Evolutionary conservation across 2,797 vertebrate species (phyloP).

Genomic region (Smutsia temminckii): DNA sequence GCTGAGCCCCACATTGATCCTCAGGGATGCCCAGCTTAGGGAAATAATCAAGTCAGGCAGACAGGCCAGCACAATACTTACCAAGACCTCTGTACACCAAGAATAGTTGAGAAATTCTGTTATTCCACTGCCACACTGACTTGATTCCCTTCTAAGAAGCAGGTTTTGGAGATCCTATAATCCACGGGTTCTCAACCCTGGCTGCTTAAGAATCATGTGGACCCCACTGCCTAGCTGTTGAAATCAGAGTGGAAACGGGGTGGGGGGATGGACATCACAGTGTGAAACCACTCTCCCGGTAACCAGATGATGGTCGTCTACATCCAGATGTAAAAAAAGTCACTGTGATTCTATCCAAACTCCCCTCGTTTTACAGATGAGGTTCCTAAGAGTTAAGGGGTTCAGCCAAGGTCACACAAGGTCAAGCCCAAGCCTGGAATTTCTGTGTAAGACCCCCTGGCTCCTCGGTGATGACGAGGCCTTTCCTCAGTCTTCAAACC

Average conservation of each 20-base stretch:
- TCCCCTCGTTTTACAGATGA: not conserved
- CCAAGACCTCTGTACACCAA: rapidly evolving
- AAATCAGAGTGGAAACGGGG: not conserved
- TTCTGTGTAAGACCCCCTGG: not conserved
- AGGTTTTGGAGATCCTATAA: not conserved
- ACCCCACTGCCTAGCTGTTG: not conserved
- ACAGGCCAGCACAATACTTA: rapidly evolving
- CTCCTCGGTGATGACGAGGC: not conserved
- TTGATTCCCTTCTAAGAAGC: not conserved
- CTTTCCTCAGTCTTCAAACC: not conserved
- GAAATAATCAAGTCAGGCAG: not conserved
- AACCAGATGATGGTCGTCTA: not conserved
- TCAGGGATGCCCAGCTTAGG: not conserved
- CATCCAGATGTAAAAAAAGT: not conserved
- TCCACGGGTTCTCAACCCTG: not conserved
- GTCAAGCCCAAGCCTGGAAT: constrained; percentile 1
- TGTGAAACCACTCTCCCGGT: not conserved
- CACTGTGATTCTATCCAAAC: not conserved
- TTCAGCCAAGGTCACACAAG: not conserved
- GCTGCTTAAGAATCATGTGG: not conserved
- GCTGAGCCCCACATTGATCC: no score
- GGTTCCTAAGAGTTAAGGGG: not conserved
- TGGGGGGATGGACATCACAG: no score
- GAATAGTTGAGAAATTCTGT: not conserved
- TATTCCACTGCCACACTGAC: not conserved